Base-by-base conservation (phyloP, 2,888 invertebrate species). In the Ophion ellenae region DNA sequence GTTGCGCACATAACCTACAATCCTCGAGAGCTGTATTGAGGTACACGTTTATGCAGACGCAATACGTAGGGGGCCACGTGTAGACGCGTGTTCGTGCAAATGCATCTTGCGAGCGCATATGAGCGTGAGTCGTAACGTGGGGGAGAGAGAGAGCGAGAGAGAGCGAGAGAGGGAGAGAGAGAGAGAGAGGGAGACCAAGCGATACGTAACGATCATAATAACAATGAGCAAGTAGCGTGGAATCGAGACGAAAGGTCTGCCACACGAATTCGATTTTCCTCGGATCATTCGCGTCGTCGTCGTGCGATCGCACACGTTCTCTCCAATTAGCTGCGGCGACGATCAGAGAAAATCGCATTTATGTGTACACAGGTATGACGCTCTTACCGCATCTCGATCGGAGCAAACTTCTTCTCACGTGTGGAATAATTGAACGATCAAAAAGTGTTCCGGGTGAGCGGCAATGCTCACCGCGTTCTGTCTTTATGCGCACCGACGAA, bases 211-310 rank as follows among this genome's bases (percentile, higher is more conserved):
- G 28, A 47, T 7, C 6, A 53, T 32, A 71, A 57, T 71, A 71
- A 71, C 53, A 71, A 28, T 32, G 47, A 47, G 47, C 28, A 7
- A 32, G 32, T 53, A 32, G 11, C 28, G 69, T 11, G 14, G 71
- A 57, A 57, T 32, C 28, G 57, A 32, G 53, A 57, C 28, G 71
- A 57, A 71, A 71, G 57, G 71, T 71, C 57, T 53, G 17, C 53
- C 14, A 47, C 28, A 47, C 47, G 53, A 71, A 71, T 71, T 71
- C n/a, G 32, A 71, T 71, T 71, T 71, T 53, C 57, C 32, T n/a
- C 17, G 53, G 53, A 71, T 71, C 53, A 69, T 47, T 69, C 69
- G 11, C 6, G 20, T 45, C 47, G 47, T 47, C 47, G 47, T 47
- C 47, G 47, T 61, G 61, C 61, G 24, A 61, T 20, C 61, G 61